A percentile compares a stretch with the other conserved stretches of the same genome.
phyloP scores from a whole-genome alignment of 2,888 invertebrate genomes.

The Eulithis prunata region DNA sequence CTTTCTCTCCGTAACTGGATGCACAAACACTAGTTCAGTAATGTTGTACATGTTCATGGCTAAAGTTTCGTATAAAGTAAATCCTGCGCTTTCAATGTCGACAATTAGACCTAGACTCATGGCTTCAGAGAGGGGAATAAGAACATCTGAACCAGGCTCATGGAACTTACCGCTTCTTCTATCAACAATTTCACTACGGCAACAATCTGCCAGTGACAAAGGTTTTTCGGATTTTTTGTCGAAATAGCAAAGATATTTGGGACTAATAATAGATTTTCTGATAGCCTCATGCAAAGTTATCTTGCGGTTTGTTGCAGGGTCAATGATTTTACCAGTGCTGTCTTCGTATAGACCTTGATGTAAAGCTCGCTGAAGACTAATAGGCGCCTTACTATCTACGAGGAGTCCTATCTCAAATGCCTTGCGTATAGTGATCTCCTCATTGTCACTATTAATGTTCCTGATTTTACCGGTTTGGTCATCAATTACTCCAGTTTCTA shows the following conservation, averaged over 20 bases:
- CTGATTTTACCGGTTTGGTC: conserved; percentile 88
- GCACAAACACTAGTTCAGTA: conserved; percentile 86
- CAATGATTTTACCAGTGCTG: conserved; percentile 91
- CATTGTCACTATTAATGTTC: conserved; percentile 86
- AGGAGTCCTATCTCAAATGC: conserved; percentile 92
- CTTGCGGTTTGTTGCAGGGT: conserved; percentile 90
- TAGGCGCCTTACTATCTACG: conserved; percentile 91
- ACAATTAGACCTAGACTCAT: conserved; percentile 91
- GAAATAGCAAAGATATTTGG: conserved; percentile 91
- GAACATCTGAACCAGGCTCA: conserved; percentile 87
- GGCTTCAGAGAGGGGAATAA: conserved; percentile 89
- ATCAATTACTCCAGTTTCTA: conserved; percentile 90
- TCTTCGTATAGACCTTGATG: conserved; percentile 95
- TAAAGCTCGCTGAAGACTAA: conserved; percentile 92
- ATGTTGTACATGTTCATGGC: conserved; percentile 91
- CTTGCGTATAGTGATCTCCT: conserved; percentile 88
- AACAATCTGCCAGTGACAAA: conserved; percentile 90
- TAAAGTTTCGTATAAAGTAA: conserved; percentile 91
- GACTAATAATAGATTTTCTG: conserved; percentile 91
- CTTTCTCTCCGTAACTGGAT: conserved; percentile 90
- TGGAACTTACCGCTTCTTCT: conserved; percentile 91
- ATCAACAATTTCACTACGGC: conserved; percentile 91
- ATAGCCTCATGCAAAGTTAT: conserved; percentile 94
- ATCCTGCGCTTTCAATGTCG: conserved; percentile 93
- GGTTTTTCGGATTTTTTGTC: conserved; percentile 90